Percentiles rank a stretch among this genome's conserved stretches.
These are phyloP conservation scores for Eilema caniola DNA, from an alignment of 2,888 invertebrate species.

Conservation along the genomic window DNA sequence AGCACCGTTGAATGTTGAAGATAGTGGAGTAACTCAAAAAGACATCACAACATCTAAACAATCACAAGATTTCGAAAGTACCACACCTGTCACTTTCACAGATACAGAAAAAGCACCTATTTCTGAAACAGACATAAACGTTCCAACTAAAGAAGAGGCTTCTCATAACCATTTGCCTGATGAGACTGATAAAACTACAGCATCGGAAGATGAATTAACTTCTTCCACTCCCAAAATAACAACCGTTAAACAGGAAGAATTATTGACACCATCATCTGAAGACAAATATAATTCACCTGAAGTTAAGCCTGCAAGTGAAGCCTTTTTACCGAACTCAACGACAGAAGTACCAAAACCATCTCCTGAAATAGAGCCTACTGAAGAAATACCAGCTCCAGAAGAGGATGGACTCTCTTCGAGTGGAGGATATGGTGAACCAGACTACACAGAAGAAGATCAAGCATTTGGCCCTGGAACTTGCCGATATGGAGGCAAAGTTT, in stretches of 20 bases:
- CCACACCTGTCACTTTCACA: constrained; percentile 20
- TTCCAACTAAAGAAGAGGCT: constrained; percentile 43
- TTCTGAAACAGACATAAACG: constrained; percentile 29
- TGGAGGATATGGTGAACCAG: constrained; percentile 87
- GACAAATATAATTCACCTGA: constrained; percentile 64
- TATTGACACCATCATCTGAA: constrained; percentile 44
- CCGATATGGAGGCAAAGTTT: constrained; percentile 96
- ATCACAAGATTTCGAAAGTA: constrained; percentile 21
- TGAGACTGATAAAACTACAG: constrained; percentile 34
- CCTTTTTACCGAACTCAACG: constrained; percentile 44
- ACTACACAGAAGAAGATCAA: constrained; percentile 92
- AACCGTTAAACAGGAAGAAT: constrained; percentile 45
- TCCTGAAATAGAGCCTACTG: constrained; percentile 67
- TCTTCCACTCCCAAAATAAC: constrained; percentile 42
- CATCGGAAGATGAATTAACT: constrained; percentile 44
- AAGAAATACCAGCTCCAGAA: constrained; percentile 70
- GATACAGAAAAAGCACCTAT: constrained; percentile 30
- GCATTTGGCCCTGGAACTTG: constrained; percentile 96
- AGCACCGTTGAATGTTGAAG: not conserved
- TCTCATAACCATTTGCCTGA: constrained; percentile 23
- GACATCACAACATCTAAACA: constrained; percentile 17
- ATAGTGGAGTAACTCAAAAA: constrained; percentile 8
- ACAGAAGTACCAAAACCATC: constrained; percentile 70
- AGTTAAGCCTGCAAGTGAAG: constrained; percentile 56
- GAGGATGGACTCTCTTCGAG: constrained; percentile 73